A percentile compares a stretch with the other conserved stretches of the same genome.
Evolutionary conservation across 2,888 invertebrate species (phyloP).

Genomic region (Mythimna ferrago): DNA sequence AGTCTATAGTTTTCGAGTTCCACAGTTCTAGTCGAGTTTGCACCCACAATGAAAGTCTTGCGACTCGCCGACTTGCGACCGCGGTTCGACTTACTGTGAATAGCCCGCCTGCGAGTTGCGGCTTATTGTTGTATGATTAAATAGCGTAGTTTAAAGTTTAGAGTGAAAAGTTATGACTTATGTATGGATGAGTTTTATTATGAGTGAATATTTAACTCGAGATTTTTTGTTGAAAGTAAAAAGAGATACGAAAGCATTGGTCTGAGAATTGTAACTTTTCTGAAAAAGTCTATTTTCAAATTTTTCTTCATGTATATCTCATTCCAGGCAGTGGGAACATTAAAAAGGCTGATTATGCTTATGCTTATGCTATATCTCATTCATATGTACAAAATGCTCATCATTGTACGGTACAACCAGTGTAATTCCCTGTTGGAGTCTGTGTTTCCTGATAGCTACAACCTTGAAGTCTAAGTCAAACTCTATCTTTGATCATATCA

Average conservation of each 20-base stretch:
- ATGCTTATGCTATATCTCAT: too few relatives aligned
- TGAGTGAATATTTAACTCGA: background rate
- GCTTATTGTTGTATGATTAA: slow-evolving; percentile 59
- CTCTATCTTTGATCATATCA: too few relatives aligned
- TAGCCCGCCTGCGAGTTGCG: slow-evolving; percentile 42
- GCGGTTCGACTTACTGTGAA: slow-evolving; percentile 43
- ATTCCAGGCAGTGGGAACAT: too few relatives aligned
- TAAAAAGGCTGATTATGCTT: too few relatives aligned
- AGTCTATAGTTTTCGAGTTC: slow-evolving; percentile 59
- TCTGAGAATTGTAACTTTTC: background rate
- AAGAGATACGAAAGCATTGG: background rate
- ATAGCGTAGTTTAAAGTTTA: slow-evolving; percentile 49
- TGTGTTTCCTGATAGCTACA: too few relatives aligned
- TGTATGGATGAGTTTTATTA: slow-evolving; percentile 2
- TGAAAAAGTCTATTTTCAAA: background rate
- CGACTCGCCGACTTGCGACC: slow-evolving; percentile 48
- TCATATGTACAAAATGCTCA: too few relatives aligned
- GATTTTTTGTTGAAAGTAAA: background rate
- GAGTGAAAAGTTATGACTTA: slow-evolving; percentile 49
- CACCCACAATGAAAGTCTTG: slow-evolving; percentile 62
- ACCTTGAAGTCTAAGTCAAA: too few relatives aligned
- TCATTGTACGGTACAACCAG: too few relatives aligned
- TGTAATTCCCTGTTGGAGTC: too few relatives aligned
- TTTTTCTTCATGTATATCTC: background rate
- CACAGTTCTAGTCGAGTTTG: slow-evolving; percentile 59